phyloP scores from a whole-genome alignment of 2,797 vertebrate genomes.

The Rhinatrema bivittatum region DNA sequence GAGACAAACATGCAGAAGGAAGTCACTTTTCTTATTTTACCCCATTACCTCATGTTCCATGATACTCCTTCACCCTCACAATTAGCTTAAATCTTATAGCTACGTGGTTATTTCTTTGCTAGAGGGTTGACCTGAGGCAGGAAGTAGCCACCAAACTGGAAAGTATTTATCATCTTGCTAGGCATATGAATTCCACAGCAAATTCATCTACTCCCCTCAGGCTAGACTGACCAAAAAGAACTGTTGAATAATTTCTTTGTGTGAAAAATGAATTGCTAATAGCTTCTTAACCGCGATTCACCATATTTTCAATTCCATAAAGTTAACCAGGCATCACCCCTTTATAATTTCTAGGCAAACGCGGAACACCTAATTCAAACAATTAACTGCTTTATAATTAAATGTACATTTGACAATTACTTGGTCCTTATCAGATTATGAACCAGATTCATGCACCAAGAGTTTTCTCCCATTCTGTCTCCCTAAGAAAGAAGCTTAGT shows the following conservation, averaged over 20 bases:
- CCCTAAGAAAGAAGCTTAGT: conserved; percentile 11
- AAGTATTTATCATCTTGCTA: too few species aligned
- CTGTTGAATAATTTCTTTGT: conserved; percentile 31
- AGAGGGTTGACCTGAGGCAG: conserved; percentile 26
- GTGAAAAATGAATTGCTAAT: conserved; percentile 41
- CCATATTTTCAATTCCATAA: conserved; percentile 36
- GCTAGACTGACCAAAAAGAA: too few species aligned
- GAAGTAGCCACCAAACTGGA: conserved; percentile 31
- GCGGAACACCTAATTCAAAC: too few species aligned
- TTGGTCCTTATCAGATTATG: conserved; percentile 28
- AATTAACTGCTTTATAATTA: conserved; percentile 19
- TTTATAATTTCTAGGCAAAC: too few species aligned
- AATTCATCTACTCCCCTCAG: too few species aligned
- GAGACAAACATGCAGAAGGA: conserved; percentile 22
- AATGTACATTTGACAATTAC: conserved; percentile 34
- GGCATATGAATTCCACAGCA: too few species aligned
- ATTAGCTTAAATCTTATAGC: conserved; percentile 41
- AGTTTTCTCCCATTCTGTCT: background rate
- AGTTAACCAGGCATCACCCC: conserved; percentile 44
- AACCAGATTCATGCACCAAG: background rate
- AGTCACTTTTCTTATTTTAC: conserved; percentile 28
- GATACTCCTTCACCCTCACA: conserved; percentile 37
- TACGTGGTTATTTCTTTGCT: conserved; percentile 36
- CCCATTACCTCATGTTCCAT: conserved; percentile 38
- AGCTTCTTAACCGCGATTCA: too few species aligned